These are phyloP conservation scores for Chascanopsetta lugubris DNA, from an alignment of 2,113 vertebrate genomes.

Conservation along the genomic window DNA sequence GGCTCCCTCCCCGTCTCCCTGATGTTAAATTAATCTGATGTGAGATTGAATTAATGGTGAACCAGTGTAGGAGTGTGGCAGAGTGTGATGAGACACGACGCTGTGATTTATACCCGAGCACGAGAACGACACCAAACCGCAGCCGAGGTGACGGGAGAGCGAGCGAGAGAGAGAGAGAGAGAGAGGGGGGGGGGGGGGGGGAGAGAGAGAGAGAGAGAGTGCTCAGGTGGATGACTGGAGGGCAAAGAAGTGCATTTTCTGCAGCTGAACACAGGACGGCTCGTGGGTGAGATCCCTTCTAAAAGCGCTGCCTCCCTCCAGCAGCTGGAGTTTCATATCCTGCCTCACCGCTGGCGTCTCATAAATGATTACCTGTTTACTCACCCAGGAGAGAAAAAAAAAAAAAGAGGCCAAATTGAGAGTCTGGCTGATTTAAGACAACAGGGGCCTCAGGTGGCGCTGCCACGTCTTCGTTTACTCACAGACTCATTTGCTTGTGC, in stretches of 20 bases:
- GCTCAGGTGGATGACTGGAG: constrained; percentile 59
- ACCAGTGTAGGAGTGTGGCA: constrained; percentile 27
- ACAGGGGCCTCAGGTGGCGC: constrained; percentile 60
- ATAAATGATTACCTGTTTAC: constrained; percentile 56
- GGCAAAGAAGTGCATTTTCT: constrained; percentile 37
- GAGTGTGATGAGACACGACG: constrained; percentile 43
- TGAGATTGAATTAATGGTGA: constrained; percentile 45
- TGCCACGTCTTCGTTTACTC: constrained; percentile 50
- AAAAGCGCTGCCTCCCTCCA: constrained; percentile 32
- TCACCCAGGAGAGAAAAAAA: constrained; percentile 18
- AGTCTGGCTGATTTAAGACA: constrained; percentile 54
- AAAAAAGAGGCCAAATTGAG: constrained; percentile 53
- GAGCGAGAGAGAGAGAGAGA: constrained; percentile 55
- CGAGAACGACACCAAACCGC: too few relatives aligned
- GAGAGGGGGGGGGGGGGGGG: constrained; percentile 48
- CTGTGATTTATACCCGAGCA: constrained; percentile 50
- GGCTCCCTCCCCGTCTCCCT: constrained; percentile 16
- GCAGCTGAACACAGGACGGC: constrained; percentile 36
- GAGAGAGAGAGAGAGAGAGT: constrained; percentile 50
- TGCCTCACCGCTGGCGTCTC: constrained; percentile 36
- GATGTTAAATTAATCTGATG: constrained; percentile 50
- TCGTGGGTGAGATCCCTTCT: constrained; percentile 35
- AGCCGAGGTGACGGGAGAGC: constrained; percentile 54
- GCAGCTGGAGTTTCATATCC: constrained; percentile 40
- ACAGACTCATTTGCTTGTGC: constrained; percentile 33